Conservation (phyloP, 1,140 invertebrate genomes). For the Camponotus floridanus region DNA sequence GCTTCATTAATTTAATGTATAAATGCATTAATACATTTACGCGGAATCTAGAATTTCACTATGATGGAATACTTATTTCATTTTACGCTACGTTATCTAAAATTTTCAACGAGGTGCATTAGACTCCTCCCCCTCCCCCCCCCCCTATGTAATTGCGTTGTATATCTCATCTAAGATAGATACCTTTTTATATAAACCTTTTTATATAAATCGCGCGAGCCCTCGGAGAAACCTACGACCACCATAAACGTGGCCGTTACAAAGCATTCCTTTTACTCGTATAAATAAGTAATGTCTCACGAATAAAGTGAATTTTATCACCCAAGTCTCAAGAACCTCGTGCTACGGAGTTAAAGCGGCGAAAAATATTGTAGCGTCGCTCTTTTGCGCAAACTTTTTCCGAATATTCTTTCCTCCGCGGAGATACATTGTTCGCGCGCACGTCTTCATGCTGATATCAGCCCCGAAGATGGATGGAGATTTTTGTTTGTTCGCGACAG, state of each 20-base stretch:
- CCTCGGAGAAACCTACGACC: conserved; percentile 1
- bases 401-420: conserved; percentile 17
- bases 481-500: conserved; percentile 41
- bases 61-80: not conserved
- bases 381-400: conserved; percentile 11
- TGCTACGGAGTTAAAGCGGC: not conserved
- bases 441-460: conserved; percentile 35
- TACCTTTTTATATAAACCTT: conserved; percentile 35
- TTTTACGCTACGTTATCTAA: not conserved
- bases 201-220: conserved; percentile 29
- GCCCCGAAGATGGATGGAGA: conserved; percentile 49
- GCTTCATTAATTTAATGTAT: conserved; percentile 18
- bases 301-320: conserved; percentile 34
- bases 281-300: conserved; percentile 40
- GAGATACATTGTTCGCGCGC: not conserved
- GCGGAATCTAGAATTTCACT: not conserved
- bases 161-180: conserved; percentile 30
- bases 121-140: too few species aligned
- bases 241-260: conserved; percentile 16
- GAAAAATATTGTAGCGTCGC: conserved; percentile 1
- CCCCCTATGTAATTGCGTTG: not conserved
- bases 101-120: conserved; percentile 50
- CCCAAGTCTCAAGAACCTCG: not conserved
- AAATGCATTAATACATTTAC: conserved; percentile 12
- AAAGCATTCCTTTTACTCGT: not conserved